Evolutionary conservation across 2,888 invertebrate species (phyloP), one percentile per base, ranked within the genome.

Genomic region (Pachycephus smyrnensis): DNA sequence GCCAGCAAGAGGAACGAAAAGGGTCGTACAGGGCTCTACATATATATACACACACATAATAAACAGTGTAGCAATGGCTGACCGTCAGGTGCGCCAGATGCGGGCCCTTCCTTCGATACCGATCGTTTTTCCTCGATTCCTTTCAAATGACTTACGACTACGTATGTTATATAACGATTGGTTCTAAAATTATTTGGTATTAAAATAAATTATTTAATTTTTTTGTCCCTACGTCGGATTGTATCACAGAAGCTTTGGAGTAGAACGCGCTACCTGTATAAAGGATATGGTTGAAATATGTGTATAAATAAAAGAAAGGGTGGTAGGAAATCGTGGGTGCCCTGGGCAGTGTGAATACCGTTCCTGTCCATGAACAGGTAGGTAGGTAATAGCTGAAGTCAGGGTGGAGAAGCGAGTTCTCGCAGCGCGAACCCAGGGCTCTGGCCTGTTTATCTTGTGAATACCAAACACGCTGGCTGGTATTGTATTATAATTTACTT

Each of bases 401-500:
- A 23, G 23, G 55, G 55, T 23, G 23, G 55, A 55, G 71, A 71
- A 71, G 71, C 71, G 71, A 71, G 71, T 71, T 71, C 71, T 71
- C 31, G 31, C 32, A 71, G 71, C 71, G 23, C 30, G 31, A 71
- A 71, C 79, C 71, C 76, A 75, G 77, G 78, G 75, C 73, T 81
- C 73, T 23, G 55, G 23, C 80, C 76, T 91, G 89, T 91, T 91
- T 91, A 89, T 91, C 91, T 91, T 91, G 84, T 87, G 91, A 91
- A 91, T 91, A 90, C 88, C 89, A 90, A 91, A 90, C 88, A 89
- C 87, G 83, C 86, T 82, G 83, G 75, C 79, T 83, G 83, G 89
- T 88, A 90, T 91, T 91, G 90, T 90, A 90, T 90, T 90, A 90
- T 91, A 91, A 91, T 91, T 91, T 91, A 91, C 91, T 91, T 90